phyloP scores from a whole-genome alignment of 2,113 vertebrate genomes.

The Ceyx cyanopectus region DNA sequence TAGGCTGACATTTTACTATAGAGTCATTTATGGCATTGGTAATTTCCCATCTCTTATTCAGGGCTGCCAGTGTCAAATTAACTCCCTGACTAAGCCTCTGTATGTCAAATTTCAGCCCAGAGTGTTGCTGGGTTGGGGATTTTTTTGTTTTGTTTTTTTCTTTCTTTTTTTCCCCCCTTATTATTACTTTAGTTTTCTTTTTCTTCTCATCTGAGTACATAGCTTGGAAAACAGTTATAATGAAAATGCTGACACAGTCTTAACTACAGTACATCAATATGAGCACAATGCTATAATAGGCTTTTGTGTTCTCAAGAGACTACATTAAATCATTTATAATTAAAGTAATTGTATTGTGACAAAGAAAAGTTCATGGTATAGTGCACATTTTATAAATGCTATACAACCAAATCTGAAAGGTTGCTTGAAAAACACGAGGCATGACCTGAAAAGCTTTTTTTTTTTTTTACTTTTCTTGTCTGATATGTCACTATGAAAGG shows the following conservation, averaged over 20 bases:
- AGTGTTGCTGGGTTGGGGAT: not conserved
- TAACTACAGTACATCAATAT: slow-evolving; percentile 46
- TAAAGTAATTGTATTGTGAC: slow-evolving; percentile 50
- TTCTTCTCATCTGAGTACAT: not conserved
- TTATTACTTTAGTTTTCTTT: too few relatives aligned
- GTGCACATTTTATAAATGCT: slow-evolving; percentile 29
- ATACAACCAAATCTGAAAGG: slow-evolving; percentile 29
- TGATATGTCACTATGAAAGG: not conserved
- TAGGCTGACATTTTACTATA: not conserved
- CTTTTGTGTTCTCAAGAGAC: slow-evolving; percentile 58
- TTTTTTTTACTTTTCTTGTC: slow-evolving; percentile 18
- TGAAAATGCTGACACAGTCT: slow-evolving; percentile 57
- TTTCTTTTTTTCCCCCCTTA: not conserved
- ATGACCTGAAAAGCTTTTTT: not conserved
- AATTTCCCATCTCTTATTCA: slow-evolving; percentile 8
- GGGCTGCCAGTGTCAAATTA: slow-evolving; percentile 12
- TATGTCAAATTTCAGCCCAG: slow-evolving; percentile 19
- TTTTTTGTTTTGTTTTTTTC: not conserved
- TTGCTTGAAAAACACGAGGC: slow-evolving; percentile 9
- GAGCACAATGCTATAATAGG: slow-evolving; percentile 14
- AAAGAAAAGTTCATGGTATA: slow-evolving; percentile 57
- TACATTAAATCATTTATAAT: slow-evolving; percentile 63
- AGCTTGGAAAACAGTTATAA: slow-evolving; percentile 45
- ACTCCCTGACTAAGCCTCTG: not conserved
- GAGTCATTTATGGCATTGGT: not conserved